Base-by-base conservation (phyloP, 1,140 invertebrate genomes). In the Planococcus citri region DNA sequence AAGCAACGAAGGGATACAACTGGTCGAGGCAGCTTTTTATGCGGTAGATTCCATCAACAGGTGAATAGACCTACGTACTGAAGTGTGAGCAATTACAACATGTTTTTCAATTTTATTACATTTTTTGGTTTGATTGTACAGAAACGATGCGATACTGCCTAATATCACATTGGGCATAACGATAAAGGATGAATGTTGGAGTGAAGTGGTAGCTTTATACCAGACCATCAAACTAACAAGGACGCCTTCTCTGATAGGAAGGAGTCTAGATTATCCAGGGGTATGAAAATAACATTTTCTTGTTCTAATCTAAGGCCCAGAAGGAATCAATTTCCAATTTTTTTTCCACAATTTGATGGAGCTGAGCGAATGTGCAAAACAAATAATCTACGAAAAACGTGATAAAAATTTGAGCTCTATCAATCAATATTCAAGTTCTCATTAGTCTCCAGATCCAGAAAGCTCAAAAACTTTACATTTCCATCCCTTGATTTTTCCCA, bases 1-100 rank as follows among this genome's bases (percentile, higher is more conserved):
- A 70, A 87, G 89, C 76, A 81, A 87, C 72, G 91, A 92, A 75
- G 89, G 89, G 1, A 89, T 92, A 20, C 89, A 92, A 76, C 77
- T 89, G 37, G 83, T 88, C 0, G 89, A 91, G 79, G 85, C 85
- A 1, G 86, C 88, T 10, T 79, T 84, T 27, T 77, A 80, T 69
- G 82, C 81, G 0, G 73, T 84, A 1, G 82, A 83, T 70, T 76
- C 76, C 69, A 83, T 83, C 41, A 84, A 84, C 73, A 72, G 51
- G 72, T 71, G 38, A 71, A 51, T 58, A 37, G 33, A 37, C 6
- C 6, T 37, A 37, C 14, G 33, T 37, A 37, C 6, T 37, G 14
- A 14, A 37, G 6, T 37, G 14, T 8, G 33, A 37, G 14, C 33
- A 6, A 37, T 37, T 37, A 37, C 33, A 37, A 37, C 14, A 51